A percentile compares a stretch with the other conserved stretches of the same genome.
Evolutionary conservation across 2,888 invertebrate species (phyloP).

Genomic region (Rhagonycha fulva): DNA sequence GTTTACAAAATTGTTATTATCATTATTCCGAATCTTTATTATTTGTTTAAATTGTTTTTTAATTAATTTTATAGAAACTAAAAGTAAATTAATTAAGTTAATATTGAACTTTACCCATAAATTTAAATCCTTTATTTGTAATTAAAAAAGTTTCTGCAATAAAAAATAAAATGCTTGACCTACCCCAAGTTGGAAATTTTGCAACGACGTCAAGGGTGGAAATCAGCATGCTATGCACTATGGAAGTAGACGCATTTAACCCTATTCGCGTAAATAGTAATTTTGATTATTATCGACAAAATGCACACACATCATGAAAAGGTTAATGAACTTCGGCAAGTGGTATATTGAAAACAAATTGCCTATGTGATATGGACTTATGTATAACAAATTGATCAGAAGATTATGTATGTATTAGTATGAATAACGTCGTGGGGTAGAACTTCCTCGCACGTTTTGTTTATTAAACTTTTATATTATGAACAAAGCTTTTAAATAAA

Average conservation of each 20-base stretch:
- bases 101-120: neutral
- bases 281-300: neutral
- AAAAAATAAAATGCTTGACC: neutral
- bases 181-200: neutral
- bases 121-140: neutral
- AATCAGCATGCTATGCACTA: neutral
- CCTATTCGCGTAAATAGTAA: neutral
- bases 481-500: neutral
- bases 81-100: neutral
- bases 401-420: neutral
- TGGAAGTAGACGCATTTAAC: neutral
- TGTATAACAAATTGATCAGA: neutral
- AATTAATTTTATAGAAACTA: neutral
- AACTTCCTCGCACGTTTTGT: neutral
- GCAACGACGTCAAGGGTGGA: neutral
- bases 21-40: neutral
- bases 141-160: neutral
- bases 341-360: neutral
- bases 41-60: neutral
- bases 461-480: neutral
- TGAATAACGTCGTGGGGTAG: neutral
- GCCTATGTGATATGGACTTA: neutral
- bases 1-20: neutral
- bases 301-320: neutral
- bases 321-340: neutral